Conservation (phyloP, 2,113 vertebrate species). For the Desmodus rotundus region DNA sequence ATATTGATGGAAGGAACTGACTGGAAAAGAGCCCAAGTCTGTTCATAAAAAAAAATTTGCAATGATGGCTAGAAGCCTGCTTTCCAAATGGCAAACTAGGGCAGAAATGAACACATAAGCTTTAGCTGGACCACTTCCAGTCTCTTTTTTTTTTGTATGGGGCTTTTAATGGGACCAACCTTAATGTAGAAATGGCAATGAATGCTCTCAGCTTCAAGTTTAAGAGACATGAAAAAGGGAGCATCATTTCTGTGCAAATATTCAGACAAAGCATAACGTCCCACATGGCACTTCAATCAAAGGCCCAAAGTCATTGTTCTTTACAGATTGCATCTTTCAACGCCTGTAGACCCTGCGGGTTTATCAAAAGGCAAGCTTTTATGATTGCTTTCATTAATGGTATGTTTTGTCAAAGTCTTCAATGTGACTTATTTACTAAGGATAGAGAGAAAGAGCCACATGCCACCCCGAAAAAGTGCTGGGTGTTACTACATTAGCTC, state of each 20-base stretch:
- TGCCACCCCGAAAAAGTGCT: conserved; percentile 84
- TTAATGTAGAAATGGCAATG: conserved; percentile 85
- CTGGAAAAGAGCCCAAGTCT: conserved; percentile 64
- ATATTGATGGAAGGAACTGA: conserved; percentile 65
- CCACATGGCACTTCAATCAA: conserved; percentile 91
- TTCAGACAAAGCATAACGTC: conserved; percentile 83
- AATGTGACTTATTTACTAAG: conserved; percentile 86
- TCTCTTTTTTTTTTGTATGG: conserved; percentile 80
- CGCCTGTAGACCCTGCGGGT: conserved; percentile 91
- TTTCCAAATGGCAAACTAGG: conserved; percentile 87
- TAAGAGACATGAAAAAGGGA: conserved; percentile 87
- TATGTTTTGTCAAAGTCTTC: conserved; percentile 91
- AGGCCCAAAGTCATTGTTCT: conserved; percentile 86
- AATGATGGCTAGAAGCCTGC: conserved; percentile 73
- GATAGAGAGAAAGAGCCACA: conserved; percentile 85
- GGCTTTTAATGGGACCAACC: conserved; percentile 85
- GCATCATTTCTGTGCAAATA: conserved; percentile 89
- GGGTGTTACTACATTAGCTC: conserved; percentile 85
- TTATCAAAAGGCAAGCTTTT: conserved; percentile 90
- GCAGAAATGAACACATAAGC: conserved; percentile 84
- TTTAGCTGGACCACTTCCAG: conserved; percentile 92
- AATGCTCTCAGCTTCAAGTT: conserved; percentile 83
- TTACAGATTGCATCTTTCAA: conserved; percentile 86
- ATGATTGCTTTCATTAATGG: conserved; percentile 92
- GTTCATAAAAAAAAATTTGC: conserved; percentile 57